A percentile compares a stretch with the other conserved stretches of the same genome.
Conservation (phyloP, 2,797 vertebrate species). For the Smutsia temminckii region DNA sequence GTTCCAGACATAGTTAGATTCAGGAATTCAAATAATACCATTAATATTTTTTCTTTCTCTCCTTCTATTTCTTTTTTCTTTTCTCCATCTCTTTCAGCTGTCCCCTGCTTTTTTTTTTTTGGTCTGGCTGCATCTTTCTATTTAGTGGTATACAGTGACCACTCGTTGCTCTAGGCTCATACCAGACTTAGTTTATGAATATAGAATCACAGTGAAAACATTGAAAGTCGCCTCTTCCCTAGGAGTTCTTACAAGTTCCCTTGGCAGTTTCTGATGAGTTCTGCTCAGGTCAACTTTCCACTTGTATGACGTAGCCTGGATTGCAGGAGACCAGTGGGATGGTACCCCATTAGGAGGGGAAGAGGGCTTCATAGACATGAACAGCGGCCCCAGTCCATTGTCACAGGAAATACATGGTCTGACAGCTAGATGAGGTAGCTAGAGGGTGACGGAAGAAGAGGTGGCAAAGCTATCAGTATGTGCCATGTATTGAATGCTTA, state of each 20-base stretch:
- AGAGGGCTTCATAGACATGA: background rate
- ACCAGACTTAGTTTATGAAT: background rate
- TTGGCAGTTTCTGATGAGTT: background rate
- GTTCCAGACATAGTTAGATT: background rate
- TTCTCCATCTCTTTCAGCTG: background rate
- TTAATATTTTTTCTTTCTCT: background rate
- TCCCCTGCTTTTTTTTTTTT: background rate
- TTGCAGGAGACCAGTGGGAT: background rate
- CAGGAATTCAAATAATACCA: background rate
- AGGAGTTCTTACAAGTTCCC: background rate
- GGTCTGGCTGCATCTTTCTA: background rate
- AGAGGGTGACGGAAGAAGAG: too few species aligned
- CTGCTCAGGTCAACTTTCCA: background rate
- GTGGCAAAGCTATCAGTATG: background rate
- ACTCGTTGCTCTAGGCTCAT: background rate
- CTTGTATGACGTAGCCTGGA: background rate
- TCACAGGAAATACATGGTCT: background rate
- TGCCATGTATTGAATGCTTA: accelerated
- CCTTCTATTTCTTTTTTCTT: background rate
- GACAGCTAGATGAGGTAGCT: background rate
- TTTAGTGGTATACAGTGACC: background rate
- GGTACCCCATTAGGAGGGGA: background rate
- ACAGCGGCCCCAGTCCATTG: background rate
- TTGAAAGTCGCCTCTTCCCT: background rate
- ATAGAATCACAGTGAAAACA: background rate